A percentile compares a stretch with the other conserved stretches of the same genome.
Evolutionary conservation across 2,797 vertebrate species (phyloP).

Genomic region (Micropoecilia bifurca): DNA sequence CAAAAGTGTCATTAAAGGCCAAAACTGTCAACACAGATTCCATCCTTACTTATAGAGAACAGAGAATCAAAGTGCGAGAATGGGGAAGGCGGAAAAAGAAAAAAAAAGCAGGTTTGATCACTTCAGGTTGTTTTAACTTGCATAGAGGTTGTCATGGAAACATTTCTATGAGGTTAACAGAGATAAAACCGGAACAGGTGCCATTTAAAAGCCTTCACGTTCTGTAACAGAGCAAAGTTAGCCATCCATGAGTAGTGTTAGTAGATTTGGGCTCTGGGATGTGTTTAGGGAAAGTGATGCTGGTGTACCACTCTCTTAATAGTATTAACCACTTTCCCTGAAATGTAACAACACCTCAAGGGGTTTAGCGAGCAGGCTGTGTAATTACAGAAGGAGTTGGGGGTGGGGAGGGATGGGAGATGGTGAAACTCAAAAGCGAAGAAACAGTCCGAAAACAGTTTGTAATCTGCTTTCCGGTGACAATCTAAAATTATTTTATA

Average conservation of each 20-base stretch:
- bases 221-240: slow-evolving; percentile 85
- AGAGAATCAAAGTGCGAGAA: slow-evolving; percentile 24
- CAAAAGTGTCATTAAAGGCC: slow-evolving; percentile 98
- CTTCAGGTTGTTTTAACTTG: slow-evolving; percentile 97
- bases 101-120: slow-evolving; percentile 89
- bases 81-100: slow-evolving; percentile 8
- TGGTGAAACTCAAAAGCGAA: slow-evolving; percentile 55
- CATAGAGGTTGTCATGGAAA: slow-evolving; percentile 99
- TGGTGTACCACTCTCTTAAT: slow-evolving; percentile 59
- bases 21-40: slow-evolving; percentile 99
- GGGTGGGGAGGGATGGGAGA: slow-evolving; percentile 52
- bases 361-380: slow-evolving; percentile 62
- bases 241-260: slow-evolving; percentile 68
- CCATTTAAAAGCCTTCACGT: slow-evolving; percentile 93
- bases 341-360: slow-evolving; percentile 73
- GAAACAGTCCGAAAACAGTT: neutral
- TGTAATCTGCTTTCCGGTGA: neutral
- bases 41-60: slow-evolving; percentile 85
- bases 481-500: neutral
- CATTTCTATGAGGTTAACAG: slow-evolving; percentile 91
- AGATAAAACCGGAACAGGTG: slow-evolving; percentile 90
- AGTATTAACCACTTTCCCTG: slow-evolving; percentile 46
- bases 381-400: slow-evolving; percentile 66
- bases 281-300: slow-evolving; percentile 78
- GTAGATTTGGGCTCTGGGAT: slow-evolving; percentile 22